Conservation (phyloP, 2,888 invertebrate genomes). For the Eledona agricola region DNA sequence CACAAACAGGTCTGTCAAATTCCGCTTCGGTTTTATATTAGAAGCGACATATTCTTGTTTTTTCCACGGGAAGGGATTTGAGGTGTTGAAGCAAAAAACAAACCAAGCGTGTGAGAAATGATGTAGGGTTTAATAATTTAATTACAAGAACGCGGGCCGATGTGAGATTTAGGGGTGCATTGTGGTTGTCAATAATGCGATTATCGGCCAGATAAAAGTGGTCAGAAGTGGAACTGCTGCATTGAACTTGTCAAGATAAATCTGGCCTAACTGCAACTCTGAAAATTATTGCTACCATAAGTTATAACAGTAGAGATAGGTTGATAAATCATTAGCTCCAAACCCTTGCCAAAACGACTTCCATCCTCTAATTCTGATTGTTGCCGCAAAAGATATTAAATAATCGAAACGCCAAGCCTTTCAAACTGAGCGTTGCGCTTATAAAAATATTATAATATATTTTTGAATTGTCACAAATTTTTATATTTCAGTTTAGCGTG, state of each 20-base stretch:
- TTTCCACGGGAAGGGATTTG: too few relatives aligned
- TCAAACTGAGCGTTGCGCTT: too few relatives aligned
- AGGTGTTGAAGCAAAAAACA: too few relatives aligned
- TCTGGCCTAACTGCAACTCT: slow-evolving; percentile 6
- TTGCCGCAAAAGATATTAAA: too few relatives aligned
- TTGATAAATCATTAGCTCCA: slow-evolving; percentile 25
- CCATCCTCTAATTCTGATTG: too few relatives aligned
- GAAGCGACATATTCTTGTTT: too few relatives aligned
- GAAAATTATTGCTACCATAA: slow-evolving; percentile 26
- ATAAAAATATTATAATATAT: too few relatives aligned
- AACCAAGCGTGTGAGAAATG: slow-evolving; percentile 1
- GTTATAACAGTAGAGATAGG: slow-evolving; percentile 15
- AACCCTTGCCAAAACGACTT: slow-evolving; percentile 4
- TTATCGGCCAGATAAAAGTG: too few relatives aligned
- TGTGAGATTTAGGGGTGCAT: neutral
- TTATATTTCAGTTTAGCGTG: too few relatives aligned
- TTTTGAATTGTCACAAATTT: too few relatives aligned
- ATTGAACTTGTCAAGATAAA: slow-evolving; percentile 19
- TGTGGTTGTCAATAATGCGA: slow-evolving; percentile 15
- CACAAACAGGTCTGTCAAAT: slow-evolving; percentile 12
- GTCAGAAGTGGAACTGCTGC: slow-evolving; percentile 4
- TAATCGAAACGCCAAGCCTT: too few relatives aligned
- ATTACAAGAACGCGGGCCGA: slow-evolving; percentile 1
- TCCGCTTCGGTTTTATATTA: slow-evolving; percentile 5
- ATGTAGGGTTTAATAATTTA: neutral